Evolutionary conservation across 2,888 invertebrate species (phyloP), one percentile per base, ranked within the genome.

Genomic region (Leucania comma): DNA sequence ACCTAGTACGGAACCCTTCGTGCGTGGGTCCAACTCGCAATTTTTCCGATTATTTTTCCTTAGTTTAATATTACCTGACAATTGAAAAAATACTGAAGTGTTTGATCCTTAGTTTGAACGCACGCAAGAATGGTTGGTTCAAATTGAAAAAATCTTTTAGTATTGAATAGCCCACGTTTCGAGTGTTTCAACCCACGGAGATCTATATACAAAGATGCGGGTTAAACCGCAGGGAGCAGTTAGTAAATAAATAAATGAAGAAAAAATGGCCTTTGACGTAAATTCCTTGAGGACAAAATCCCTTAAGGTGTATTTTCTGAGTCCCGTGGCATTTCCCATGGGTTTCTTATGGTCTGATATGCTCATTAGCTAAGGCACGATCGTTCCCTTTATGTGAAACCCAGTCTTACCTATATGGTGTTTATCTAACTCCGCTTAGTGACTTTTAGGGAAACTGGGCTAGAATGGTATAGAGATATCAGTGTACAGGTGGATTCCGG

Each of bases 381-480:
- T 61, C 32, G 58, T 65, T 77, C 65, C 73, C 78, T 69, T 78
- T 78, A 78, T 62, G 64, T 53, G 32, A 46, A 51, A 68, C 57
- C 22, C 56, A 61, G 24, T 68, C 54, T 35, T 24, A 20, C 72
- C 38, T 73, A 68, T 78, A 74, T 78, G 78, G 77, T 63, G 35
- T 73, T 77, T 77, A 65, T 78, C 78, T 77, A 26, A 48, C 22
- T 57, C 35, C 17, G 29, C 64, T 53, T 17, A 59, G 17, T 26
- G 60, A 78, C 77, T 58, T 78, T 65, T 78, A 78, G 74, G 77
- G 77, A 74, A 77, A 78, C 78, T 78, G 42, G 73, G 73, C 78
- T 68, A 54, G 46, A 35, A 24, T 17, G 29, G 50, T 48, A 77
- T 77, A 64, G 38, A 77, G 73, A 64, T 65, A 77, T 77, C 78